Evolutionary conservation across 2,113 vertebrate species (phyloP), one percentile per base, ranked within the genome.

Genomic region (Aramus guarauna): DNA sequence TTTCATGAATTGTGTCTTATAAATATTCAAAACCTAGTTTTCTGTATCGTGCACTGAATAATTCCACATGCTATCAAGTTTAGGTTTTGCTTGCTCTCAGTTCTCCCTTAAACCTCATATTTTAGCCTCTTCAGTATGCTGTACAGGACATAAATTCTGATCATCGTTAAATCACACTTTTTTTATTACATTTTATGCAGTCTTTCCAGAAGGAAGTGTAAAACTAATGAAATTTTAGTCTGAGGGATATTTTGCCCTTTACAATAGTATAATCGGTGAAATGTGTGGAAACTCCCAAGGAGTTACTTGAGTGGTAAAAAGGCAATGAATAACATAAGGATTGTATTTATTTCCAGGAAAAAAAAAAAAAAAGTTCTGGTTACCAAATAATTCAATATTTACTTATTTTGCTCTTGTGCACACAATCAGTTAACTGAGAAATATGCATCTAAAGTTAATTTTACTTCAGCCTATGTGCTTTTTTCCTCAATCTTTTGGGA

Each of bases 231-330:
- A 92, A 95, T 97, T 88, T 96, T 89, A 81, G 18, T 79, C 56
- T 86, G 47, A 97, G 94, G 30, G 67, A 93, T 97, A 96, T 96
- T 95, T 96, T 97, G 50, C 73, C 78, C 69, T 96, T 98, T 98
- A 88, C 45, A 95, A 47, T 96, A 96, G 91, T 94, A 45, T 80
- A 95, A 94, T 97, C 92, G 94, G 47, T 85, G 77, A 95, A 97
- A 96, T 13, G 18, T 79, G 52, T 82, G 16, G 68, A 89, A 94
- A 95, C 50, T 96, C 59, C 53, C 78, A 93, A 85, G 56, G 47
- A 96, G 80, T 79, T 90, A 72, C 24, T 77, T 78, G 48, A 92
- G 39, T 78, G 29, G 20, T 82, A 87, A 92, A 80, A 88, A 93
- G 48, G 21, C 39, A 92, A 86, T 85, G 36, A 95, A 80, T 88